phyloP scores from a whole-genome alignment of 2,113 vertebrate species.

The Forbesichthys papilliferus region DNA sequence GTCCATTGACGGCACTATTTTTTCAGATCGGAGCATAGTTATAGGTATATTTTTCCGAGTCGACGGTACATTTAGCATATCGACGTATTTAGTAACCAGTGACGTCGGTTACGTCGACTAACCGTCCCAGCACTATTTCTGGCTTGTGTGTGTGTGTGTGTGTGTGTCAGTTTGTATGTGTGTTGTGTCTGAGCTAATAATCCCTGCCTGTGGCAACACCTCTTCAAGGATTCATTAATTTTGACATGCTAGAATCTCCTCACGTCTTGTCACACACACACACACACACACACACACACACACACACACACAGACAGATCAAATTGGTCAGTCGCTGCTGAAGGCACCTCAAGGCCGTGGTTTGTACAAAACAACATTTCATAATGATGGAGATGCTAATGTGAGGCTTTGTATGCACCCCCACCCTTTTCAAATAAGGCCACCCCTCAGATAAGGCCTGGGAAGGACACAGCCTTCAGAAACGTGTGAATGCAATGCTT shows the following conservation, averaged over 20 bases:
- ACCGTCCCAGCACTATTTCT: too few relatives aligned
- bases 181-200: slow-evolving; percentile 39
- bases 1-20: too few relatives aligned
- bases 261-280: slow-evolving; percentile 25
- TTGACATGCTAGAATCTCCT: slow-evolving; percentile 43
- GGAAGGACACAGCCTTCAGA: too few relatives aligned
- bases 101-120: too few relatives aligned
- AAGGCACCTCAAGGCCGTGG: slow-evolving; percentile 34
- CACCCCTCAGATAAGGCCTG: too few relatives aligned
- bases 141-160: slow-evolving; percentile 3
- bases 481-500: too few relatives aligned
- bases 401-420: not conserved
- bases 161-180: slow-evolving; percentile 1
- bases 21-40: too few relatives aligned
- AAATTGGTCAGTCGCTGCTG: too few relatives aligned
- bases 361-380: slow-evolving; percentile 21
- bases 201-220: slow-evolving; percentile 49
- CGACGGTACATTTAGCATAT: too few relatives aligned
- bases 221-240: slow-evolving; percentile 70
- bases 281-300: slow-evolving; percentile 50
- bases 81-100: too few relatives aligned
- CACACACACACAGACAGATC: slow-evolving; percentile 4
- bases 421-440: too few relatives aligned
- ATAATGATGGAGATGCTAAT: slow-evolving; percentile 5
- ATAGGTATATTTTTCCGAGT: too few relatives aligned